phyloP scores from a whole-genome alignment of 2,113 vertebrate genomes.

The Rattus rattus region DNA sequence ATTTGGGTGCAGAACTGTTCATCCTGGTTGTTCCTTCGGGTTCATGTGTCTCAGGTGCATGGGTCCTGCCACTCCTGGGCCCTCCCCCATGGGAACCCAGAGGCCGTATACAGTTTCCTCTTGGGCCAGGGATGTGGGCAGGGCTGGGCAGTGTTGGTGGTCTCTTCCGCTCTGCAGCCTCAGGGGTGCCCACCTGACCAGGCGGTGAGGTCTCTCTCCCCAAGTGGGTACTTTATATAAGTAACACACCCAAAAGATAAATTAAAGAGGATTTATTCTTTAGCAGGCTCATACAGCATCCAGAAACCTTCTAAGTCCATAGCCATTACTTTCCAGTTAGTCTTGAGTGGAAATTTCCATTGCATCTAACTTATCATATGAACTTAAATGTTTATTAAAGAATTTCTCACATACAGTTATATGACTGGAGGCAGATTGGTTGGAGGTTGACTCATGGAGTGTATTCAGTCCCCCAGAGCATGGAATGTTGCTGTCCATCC shows the following conservation, averaged over 20 bases:
- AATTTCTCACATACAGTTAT: slow-evolving; percentile 86
- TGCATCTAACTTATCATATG: slow-evolving; percentile 35
- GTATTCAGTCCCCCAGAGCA: slow-evolving; percentile 89
- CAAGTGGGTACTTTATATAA: slow-evolving; percentile 27
- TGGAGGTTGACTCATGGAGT: slow-evolving; percentile 89
- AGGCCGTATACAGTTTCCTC: too few relatives aligned
- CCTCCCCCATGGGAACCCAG: too few relatives aligned
- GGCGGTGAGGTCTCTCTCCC: too few relatives aligned
- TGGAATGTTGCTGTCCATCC: slow-evolving; percentile 93
- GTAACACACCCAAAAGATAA: slow-evolving; percentile 27
- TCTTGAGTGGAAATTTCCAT: slow-evolving; percentile 47
- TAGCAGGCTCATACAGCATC: neutral
- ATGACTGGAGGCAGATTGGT: slow-evolving; percentile 92
- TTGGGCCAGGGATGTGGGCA: too few relatives aligned
- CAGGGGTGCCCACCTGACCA: too few relatives aligned
- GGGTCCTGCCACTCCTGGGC: too few relatives aligned
- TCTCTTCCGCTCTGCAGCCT: too few relatives aligned
- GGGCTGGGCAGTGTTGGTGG: too few relatives aligned
- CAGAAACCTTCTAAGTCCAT: neutral
- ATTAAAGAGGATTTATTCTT: slow-evolving; percentile 15
- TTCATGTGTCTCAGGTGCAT: too few relatives aligned
- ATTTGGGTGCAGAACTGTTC: too few relatives aligned
- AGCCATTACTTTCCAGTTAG: slow-evolving; percentile 69
- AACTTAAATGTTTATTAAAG: slow-evolving; percentile 72
- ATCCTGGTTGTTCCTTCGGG: too few relatives aligned